phyloP scores from a whole-genome alignment of 2,797 vertebrate species.

The Atherinosoma microstoma region DNA sequence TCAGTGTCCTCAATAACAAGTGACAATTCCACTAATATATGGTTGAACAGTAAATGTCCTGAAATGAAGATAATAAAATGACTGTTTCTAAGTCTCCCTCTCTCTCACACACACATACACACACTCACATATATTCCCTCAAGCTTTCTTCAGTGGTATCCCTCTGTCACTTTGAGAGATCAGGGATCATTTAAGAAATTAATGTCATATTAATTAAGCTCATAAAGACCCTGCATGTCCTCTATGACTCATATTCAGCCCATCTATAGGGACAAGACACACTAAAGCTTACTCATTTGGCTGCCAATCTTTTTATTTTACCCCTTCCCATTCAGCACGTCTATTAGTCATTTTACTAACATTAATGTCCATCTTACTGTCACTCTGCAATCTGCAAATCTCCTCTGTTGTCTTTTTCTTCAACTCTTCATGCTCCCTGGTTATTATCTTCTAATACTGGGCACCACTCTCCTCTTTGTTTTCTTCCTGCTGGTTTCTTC shows the following conservation, averaged over 20 bases:
- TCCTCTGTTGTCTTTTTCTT: conserved; percentile 15
- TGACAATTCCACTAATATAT: conserved; percentile 63
- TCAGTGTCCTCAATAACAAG: conserved; percentile 66
- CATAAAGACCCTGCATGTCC: conserved; percentile 50
- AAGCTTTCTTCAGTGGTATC: conserved; percentile 22
- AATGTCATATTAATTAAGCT: conserved; percentile 72
- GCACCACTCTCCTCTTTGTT: background rate
- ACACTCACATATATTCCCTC: conserved; percentile 9
- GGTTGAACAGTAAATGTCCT: conserved; percentile 43
- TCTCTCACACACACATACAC: conserved; percentile 5
- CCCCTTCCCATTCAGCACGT: conserved; percentile 5
- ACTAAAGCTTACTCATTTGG: conserved; percentile 47
- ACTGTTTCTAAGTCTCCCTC: background rate
- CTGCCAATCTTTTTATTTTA: conserved; percentile 46
- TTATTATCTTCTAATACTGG: conserved; percentile 7
- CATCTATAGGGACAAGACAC: conserved; percentile 34
- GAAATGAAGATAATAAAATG: conserved; percentile 36
- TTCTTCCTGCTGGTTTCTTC: conserved; percentile 4
- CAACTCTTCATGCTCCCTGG: background rate
- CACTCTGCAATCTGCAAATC: conserved; percentile 9
- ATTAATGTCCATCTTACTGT: conserved; percentile 13
- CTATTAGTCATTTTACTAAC: conserved; percentile 25
- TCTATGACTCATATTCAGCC: conserved; percentile 39
- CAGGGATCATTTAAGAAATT: conserved; percentile 59
- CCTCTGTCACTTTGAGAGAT: conserved; percentile 47